A percentile compares a stretch with the other conserved stretches of the same genome.
Evolutionary conservation across 1,140 invertebrate species (phyloP).

Genomic region (Leptinotarsa undecemlineata): DNA sequence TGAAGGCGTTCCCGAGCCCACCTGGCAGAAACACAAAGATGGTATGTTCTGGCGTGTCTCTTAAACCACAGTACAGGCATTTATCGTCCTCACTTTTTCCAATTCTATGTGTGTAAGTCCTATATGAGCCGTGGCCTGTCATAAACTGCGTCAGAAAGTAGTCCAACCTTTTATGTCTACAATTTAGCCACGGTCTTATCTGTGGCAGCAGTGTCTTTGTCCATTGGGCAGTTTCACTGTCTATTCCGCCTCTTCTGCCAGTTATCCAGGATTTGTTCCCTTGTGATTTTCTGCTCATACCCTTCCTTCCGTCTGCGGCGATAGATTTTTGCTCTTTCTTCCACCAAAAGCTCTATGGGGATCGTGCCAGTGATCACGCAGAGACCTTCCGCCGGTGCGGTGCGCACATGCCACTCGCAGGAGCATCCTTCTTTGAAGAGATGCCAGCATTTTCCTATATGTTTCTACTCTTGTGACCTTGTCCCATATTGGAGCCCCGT

Average conservation of each 20-base stretch:
- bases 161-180: not conserved
- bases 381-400: slow-evolving; percentile 21
- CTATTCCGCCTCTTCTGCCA: slow-evolving; percentile 31
- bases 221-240: slow-evolving; percentile 10
- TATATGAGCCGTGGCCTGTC: slow-evolving; percentile 32
- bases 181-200: slow-evolving; percentile 16
- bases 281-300: not conserved
- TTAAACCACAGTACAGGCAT: slow-evolving; percentile 10
- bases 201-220: slow-evolving; percentile 27
- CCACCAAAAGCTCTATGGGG: slow-evolving; percentile 21
- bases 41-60: slow-evolving; percentile 16
- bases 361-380: not conserved
- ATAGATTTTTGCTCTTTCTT: not conserved
- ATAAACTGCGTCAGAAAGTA: slow-evolving; percentile 29
- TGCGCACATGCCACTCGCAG: not conserved
- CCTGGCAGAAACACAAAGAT: not conserved
- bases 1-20: not conserved
- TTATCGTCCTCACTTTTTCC: not conserved
- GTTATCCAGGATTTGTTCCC: not conserved
- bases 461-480: not conserved
- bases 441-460: not conserved
- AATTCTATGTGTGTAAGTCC: slow-evolving; percentile 9
- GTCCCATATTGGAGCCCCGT: not conserved
- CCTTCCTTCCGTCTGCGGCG: slow-evolving; percentile 1
- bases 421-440: not conserved